These are phyloP conservation scores for Acropora yongei DNA, from an alignment of 64 coral and sea anemone species.

Conservation along the genomic window DNA sequence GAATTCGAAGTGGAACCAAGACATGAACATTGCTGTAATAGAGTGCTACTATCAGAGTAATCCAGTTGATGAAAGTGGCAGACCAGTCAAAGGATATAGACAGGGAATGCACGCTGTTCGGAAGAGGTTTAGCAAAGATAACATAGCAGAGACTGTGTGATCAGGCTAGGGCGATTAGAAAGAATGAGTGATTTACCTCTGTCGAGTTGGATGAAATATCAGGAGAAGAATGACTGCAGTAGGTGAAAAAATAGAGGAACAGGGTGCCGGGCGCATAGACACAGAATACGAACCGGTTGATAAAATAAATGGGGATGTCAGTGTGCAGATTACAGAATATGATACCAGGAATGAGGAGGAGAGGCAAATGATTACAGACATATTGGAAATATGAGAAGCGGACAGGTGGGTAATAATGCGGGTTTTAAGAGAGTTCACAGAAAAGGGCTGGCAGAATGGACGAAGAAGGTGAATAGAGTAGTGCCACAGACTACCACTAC, in stretches of 20 bases:
- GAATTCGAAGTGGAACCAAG: slow-evolving; percentile 24
- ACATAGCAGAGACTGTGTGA: slow-evolving; percentile 77
- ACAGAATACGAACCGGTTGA: too few relatives aligned
- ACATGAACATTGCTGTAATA: slow-evolving; percentile 2
- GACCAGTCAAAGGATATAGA: slow-evolving; percentile 71
- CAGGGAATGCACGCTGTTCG: slow-evolving; percentile 62
- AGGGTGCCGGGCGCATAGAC: neutral
- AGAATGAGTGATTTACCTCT: slow-evolving; percentile 47
- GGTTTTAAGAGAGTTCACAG: too few relatives aligned
- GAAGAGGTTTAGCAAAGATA: slow-evolving; percentile 64
- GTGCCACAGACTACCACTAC: too few relatives aligned
- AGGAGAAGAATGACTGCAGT: slow-evolving; percentile 15
- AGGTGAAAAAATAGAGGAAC: slow-evolving; percentile 28
- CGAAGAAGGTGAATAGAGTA: too few relatives aligned
- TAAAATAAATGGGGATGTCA: too few relatives aligned
- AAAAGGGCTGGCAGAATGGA: too few relatives aligned
- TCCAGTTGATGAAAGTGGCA: slow-evolving; percentile 62
- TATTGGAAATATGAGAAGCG: too few relatives aligned
- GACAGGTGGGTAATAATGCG: too few relatives aligned
- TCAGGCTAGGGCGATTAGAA: slow-evolving; percentile 57
- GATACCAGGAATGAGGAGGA: slow-evolving; percentile 40
- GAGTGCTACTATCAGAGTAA: slow-evolving; percentile 65
- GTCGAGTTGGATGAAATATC: slow-evolving; percentile 76
- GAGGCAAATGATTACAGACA: slow-evolving; percentile 25
- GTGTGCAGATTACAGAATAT: neutral